Percentiles rank a stretch among this genome's conserved stretches.
Evolutionary conservation across 2,888 invertebrate species (phyloP).

Genomic region (Girardia tigrina): DNA sequence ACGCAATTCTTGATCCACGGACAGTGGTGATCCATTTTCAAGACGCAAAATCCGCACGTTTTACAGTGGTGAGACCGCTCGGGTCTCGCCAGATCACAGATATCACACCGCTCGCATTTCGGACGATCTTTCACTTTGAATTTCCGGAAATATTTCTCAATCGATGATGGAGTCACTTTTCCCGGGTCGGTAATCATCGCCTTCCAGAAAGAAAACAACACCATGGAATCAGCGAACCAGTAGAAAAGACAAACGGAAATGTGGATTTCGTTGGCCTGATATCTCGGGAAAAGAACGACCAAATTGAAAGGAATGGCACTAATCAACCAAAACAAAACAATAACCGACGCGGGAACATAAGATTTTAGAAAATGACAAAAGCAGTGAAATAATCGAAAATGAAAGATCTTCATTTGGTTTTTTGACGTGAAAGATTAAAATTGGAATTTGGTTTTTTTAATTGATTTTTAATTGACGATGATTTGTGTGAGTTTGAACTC

Average conservation of each 20-base stretch:
- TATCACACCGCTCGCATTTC: neutral
- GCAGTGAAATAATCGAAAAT: neutral
- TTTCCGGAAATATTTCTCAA: neutral
- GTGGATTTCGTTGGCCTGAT: neutral
- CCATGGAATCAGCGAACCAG: neutral
- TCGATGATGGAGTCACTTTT: neutral
- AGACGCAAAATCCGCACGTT: neutral
- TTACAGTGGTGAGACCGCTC: constrained; percentile 4
- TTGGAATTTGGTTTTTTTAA: too few species aligned
- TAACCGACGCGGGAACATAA: neutral
- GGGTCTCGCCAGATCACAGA: neutral
- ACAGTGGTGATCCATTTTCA: constrained; percentile 26
- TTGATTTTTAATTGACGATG: too few species aligned
- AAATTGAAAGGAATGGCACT: neutral
- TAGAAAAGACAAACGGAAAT: neutral
- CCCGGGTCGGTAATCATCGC: neutral
- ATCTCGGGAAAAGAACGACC: neutral
- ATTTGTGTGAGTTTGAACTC: too few species aligned
- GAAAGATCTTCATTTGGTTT: neutral
- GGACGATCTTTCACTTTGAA: neutral
- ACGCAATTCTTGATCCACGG: constrained; percentile 24
- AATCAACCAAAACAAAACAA: neutral
- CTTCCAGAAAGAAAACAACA: neutral
- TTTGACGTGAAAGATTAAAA: too few species aligned
- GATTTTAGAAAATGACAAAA: neutral